A percentile compares a stretch with the other conserved stretches of the same genome.
Evolutionary conservation across 2,113 vertebrate species (phyloP).

Genomic region (Rhynchomys soricoides): DNA sequence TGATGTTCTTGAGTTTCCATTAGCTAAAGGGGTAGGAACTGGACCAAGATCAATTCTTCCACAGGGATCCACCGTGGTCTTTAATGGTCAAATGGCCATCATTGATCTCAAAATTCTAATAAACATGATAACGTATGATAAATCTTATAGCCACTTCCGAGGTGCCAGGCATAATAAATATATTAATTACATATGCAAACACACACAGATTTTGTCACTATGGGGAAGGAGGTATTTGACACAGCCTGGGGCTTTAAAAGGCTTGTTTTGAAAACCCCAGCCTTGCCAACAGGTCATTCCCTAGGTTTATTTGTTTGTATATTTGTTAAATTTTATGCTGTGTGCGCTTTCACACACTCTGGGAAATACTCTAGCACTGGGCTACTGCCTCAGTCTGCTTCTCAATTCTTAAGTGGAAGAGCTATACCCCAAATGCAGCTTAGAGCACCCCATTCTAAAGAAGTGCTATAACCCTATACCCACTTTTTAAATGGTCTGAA

Average conservation of each 20-base stretch:
- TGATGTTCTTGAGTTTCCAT: background rate
- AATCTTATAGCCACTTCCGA: background rate
- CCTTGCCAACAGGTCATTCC: background rate
- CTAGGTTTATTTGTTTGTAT: background rate
- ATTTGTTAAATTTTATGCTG: background rate
- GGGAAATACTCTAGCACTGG: background rate
- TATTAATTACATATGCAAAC: background rate
- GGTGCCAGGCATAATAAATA: background rate
- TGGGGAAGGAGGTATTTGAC: background rate
- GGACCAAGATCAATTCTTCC: background rate
- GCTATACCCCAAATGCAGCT: background rate
- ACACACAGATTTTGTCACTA: background rate
- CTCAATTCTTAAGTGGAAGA: background rate
- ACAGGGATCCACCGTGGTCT: background rate
- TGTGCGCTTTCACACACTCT: background rate
- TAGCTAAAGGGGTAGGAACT: background rate
- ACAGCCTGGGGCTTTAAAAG: background rate
- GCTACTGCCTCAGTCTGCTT: background rate
- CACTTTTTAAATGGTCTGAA: background rate
- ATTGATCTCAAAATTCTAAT: slow-evolving; percentile 17
- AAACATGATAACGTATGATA: background rate
- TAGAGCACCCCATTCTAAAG: background rate
- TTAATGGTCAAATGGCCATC: background rate
- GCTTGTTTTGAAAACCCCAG: background rate
- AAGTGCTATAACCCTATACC: background rate